These are phyloP conservation scores for Eospalax fontanierii DNA, from an alignment of 2,797 vertebrate genomes.

Conservation along the genomic window DNA sequence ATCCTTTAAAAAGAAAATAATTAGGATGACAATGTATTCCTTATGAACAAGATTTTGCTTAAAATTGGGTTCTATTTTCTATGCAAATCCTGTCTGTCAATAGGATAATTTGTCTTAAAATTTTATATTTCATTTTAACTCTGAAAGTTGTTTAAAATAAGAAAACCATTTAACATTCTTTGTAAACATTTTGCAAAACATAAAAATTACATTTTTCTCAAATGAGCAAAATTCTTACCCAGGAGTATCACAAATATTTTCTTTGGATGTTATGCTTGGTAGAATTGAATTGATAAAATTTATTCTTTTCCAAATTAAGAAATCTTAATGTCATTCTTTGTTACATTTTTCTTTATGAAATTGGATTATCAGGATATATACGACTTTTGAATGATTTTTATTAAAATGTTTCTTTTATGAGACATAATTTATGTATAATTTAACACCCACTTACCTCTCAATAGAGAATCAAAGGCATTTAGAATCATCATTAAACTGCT, in stretches of 20 bases:
- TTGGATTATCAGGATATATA: conserved; percentile 63
- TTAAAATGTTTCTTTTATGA: conserved; percentile 77
- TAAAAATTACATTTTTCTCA: conserved; percentile 43
- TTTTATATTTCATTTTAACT: conserved; percentile 27
- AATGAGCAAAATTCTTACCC: not conserved
- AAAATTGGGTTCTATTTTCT: conserved; percentile 40
- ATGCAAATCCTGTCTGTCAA: not conserved
- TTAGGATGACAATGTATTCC: not conserved
- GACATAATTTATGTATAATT: conserved; percentile 74
- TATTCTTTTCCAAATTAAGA: not conserved
- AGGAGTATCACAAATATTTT: not conserved
- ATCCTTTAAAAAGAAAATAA: not conserved
- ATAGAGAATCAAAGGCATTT: conserved; percentile 78
- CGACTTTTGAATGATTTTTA: conserved; percentile 66
- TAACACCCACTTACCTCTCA: conserved; percentile 78
- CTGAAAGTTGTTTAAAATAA: not conserved
- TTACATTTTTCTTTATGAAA: conserved; percentile 60
- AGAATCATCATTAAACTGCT: conserved; percentile 61
- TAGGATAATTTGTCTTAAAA: not conserved
- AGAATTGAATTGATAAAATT: conserved; percentile 57
- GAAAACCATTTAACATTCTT: not conserved
- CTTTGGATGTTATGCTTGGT: conserved; percentile 24
- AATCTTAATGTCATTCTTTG: conserved; percentile 46
- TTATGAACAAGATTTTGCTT: not conserved
- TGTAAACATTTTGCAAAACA: not conserved